Conservation (phyloP, 2,113 vertebrate genomes). For the Todiramphus chloris region DNA sequence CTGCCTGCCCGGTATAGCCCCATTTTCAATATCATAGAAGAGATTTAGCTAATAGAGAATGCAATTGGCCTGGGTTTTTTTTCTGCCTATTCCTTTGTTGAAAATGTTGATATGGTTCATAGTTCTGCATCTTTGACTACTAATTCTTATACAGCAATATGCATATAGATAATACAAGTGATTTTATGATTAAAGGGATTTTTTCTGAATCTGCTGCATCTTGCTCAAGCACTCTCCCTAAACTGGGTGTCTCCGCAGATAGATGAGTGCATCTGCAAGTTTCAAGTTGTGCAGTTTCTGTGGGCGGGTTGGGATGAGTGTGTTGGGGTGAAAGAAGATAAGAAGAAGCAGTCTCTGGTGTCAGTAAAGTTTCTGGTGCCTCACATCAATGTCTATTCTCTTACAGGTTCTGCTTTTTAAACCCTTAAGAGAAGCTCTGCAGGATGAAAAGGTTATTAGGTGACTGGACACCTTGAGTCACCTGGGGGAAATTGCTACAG, state of each 20-base stretch:
- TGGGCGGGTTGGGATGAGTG: not conserved
- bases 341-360: not conserved
- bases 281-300: conserved; percentile 35
- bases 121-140: not conserved
- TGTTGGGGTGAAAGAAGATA: not conserved
- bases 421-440: not conserved
- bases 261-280: conserved; percentile 38
- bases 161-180: not conserved
- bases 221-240: not conserved
- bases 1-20: not conserved
- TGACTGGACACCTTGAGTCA: not conserved
- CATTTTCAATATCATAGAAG: not conserved
- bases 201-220: conserved; percentile 2
- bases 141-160: not conserved
- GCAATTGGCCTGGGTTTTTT: not conserved
- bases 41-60: not conserved
- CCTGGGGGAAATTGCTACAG: not conserved
- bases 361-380: not conserved
- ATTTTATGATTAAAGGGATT: conserved; percentile 29
- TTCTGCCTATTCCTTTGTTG: not conserved
- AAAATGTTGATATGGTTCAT: not conserved
- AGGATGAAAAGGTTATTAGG: not conserved
- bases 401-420: not conserved
- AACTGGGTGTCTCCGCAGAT: not conserved
- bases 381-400: not conserved